Evolutionary conservation across 2,113 vertebrate genomes (phyloP).

Genomic region (Tamias sibiricus): DNA sequence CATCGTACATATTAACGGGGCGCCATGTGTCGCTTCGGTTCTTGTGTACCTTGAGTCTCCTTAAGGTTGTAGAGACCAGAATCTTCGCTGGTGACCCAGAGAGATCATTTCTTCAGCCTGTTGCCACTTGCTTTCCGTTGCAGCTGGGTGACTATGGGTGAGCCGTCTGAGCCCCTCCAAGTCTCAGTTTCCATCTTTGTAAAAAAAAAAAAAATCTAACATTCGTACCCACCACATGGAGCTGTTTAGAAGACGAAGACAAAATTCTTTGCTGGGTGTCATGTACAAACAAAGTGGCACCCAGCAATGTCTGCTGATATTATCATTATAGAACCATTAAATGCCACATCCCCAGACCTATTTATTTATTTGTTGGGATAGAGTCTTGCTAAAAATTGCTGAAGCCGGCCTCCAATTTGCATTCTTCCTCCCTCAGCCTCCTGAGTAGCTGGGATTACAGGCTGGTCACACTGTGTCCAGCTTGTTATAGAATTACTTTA

Average conservation of each 20-base stretch:
- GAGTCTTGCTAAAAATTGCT: neutral
- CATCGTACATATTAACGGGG: neutral
- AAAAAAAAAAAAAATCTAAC: neutral
- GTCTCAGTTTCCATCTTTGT: neutral
- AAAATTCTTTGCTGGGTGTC: neutral
- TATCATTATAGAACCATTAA: neutral
- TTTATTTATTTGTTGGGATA: neutral
- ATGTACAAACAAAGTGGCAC: neutral
- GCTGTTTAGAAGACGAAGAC: neutral
- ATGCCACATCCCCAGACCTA: neutral
- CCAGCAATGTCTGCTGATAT: neutral
- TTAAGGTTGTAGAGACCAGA: neutral
- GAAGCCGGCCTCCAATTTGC: neutral
- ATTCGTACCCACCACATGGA: fast-evolving
- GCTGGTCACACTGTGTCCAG: neutral
- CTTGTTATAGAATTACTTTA: neutral
- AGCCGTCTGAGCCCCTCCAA: neutral
- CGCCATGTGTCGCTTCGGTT: neutral
- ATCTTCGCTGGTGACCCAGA: neutral
- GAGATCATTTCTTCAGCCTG: neutral
- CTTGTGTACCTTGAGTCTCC: neutral
- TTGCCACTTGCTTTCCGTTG: neutral
- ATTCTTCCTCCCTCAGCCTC: neutral
- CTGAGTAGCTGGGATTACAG: neutral
- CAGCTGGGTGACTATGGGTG: neutral